Conservation (phyloP, 2,113 vertebrate genomes). For the Ariopsis seemanni region DNA sequence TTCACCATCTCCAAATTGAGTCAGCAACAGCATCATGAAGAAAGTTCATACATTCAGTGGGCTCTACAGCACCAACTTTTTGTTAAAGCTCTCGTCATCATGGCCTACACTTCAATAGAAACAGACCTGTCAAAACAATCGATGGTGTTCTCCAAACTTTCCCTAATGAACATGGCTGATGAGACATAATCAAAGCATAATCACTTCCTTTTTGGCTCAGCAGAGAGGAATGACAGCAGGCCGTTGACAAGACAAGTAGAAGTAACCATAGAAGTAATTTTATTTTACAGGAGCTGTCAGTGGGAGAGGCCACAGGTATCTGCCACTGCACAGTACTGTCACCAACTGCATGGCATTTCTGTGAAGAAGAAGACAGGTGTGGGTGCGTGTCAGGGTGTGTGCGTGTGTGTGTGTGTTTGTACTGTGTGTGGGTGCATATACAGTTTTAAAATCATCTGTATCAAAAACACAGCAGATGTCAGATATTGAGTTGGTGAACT, state of each 20-base stretch:
- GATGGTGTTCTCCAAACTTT: slow-evolving; percentile 21
- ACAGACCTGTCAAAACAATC: slow-evolving; percentile 50
- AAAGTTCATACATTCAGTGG: slow-evolving; percentile 33
- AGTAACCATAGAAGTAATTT: slow-evolving; percentile 34
- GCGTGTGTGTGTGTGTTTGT: not conserved
- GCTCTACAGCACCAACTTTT: slow-evolving; percentile 25
- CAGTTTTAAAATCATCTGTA: not conserved
- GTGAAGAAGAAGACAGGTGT: slow-evolving; percentile 33
- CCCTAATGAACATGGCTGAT: slow-evolving; percentile 40
- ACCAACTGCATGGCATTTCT: slow-evolving; percentile 21
- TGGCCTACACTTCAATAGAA: slow-evolving; percentile 30
- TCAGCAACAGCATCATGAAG: slow-evolving; percentile 17
- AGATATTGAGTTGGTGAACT: not conserved
- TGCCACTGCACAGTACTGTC: slow-evolving; percentile 25
- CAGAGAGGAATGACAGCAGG: slow-evolving; percentile 25
- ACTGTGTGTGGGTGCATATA: slow-evolving; percentile 22
- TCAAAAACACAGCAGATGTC: not conserved
- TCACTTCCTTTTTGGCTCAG: slow-evolving; percentile 41
- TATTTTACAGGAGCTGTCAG: slow-evolving; percentile 38
- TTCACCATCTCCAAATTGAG: slow-evolving; percentile 22
- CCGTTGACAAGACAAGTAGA: slow-evolving; percentile 23
- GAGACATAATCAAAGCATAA: slow-evolving; percentile 49
- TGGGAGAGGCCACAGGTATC: slow-evolving; percentile 20
- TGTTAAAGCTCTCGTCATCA: slow-evolving; percentile 4
- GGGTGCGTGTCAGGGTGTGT: slow-evolving; percentile 13